A percentile compares a stretch with the other conserved stretches of the same genome.
Evolutionary conservation across 2,797 vertebrate genomes (phyloP).

Genomic region (Diglossa cyanea): DNA sequence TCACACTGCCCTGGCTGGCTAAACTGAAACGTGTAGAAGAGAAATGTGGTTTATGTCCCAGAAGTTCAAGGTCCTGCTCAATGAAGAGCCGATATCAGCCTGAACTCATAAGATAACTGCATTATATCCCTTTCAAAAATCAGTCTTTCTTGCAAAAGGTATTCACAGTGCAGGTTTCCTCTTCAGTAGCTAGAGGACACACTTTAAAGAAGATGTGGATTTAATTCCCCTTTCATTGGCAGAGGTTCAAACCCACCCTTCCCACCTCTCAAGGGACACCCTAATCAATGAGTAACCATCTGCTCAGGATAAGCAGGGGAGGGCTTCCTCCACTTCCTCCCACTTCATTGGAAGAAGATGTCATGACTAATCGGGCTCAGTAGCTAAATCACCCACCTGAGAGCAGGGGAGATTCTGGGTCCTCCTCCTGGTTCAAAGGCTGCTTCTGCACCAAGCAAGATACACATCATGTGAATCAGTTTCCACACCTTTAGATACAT

Average conservation of each 20-base stretch:
- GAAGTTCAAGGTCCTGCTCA: not conserved
- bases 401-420: not conserved
- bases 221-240: slow-evolving; percentile 8
- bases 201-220: not conserved
- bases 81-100: not conserved
- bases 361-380: not conserved
- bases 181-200: not conserved
- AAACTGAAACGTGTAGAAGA: not conserved
- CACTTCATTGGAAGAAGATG: not conserved
- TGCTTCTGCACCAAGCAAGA: not conserved
- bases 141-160: not conserved
- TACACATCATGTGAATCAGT: not conserved
- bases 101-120: not conserved
- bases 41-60: not conserved
- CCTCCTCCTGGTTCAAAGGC: not conserved
- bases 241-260: not conserved
- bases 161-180: not conserved
- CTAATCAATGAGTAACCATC: slow-evolving; percentile 52
- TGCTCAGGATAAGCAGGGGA: not conserved
- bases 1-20: not conserved
- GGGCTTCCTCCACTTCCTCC: not conserved
- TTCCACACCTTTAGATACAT: not conserved
- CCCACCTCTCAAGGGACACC: not conserved
- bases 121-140: not conserved
- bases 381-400: slow-evolving; percentile 30